Conservation (phyloP, 2,888 invertebrate species). For the Anagyrus pseudococci region DNA sequence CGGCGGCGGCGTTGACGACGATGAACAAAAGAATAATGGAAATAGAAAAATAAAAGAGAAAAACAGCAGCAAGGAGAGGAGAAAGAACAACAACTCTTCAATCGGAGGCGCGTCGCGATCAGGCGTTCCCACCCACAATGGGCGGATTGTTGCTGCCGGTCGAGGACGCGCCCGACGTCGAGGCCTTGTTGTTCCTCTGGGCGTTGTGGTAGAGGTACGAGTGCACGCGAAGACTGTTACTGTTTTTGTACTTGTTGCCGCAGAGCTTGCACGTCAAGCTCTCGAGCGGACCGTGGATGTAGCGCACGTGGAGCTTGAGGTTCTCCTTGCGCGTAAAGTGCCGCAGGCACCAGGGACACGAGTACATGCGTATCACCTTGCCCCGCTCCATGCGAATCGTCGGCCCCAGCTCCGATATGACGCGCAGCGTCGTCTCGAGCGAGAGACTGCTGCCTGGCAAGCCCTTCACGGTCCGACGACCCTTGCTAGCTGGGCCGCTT, state of each 20-base stretch:
- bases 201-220: conserved; percentile 60
- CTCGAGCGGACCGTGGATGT: conserved; percentile 74
- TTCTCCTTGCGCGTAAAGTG: conserved; percentile 64
- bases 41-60: background rate
- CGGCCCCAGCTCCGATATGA: conserved; percentile 58
- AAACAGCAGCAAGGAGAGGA: background rate
- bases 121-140: conserved; percentile 33
- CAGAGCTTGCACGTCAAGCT: conserved; percentile 74
- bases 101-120: conserved; percentile 19
- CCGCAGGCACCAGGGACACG: conserved; percentile 59
- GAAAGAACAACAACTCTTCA: conserved; percentile 1
- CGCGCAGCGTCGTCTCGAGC: conserved; percentile 56
- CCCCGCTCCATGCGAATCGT: conserved; percentile 57
- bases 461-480: conserved; percentile 54
- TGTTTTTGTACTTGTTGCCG: conserved; percentile 66
- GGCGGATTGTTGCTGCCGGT: conserved; percentile 21
- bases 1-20: background rate
- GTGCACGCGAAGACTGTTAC: conserved; percentile 59
- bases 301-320: conserved; percentile 75
- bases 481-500: conserved; percentile 40
- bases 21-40: background rate
- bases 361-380: conserved; percentile 58
- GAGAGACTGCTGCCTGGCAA: conserved; percentile 54
- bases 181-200: conserved; percentile 51
- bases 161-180: conserved; percentile 20